Evolutionary conservation across 2,113 vertebrate species (phyloP).

Genomic region (Mixornis gularis): DNA sequence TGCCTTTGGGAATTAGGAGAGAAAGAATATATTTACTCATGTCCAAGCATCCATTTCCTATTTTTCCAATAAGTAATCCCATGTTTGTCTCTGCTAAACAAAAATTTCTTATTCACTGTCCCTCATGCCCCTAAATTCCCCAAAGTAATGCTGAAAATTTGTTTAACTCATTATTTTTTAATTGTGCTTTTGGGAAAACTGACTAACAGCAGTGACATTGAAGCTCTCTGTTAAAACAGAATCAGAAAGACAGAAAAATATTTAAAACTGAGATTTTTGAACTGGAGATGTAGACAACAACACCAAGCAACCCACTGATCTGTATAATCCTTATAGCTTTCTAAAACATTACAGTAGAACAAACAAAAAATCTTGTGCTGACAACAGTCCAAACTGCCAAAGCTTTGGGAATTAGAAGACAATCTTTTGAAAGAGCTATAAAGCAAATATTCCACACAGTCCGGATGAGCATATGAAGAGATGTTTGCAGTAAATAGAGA

Average conservation of each 20-base stretch:
- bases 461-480: background rate
- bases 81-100: background rate
- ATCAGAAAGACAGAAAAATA: background rate
- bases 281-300: background rate
- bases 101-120: background rate
- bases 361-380: background rate
- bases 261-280: background rate
- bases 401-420: background rate
- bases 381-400: background rate
- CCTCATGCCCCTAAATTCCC: background rate
- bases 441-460: background rate
- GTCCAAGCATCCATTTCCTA: background rate
- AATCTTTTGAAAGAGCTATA: background rate
- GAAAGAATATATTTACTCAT: background rate
- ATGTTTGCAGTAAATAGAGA: background rate
- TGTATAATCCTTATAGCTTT: background rate
- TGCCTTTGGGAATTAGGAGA: background rate
- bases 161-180: background rate
- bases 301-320: background rate
- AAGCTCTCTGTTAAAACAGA: background rate
- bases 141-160: background rate
- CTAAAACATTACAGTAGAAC: background rate
- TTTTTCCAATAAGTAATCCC: slow-evolving; percentile 17
- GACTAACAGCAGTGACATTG: background rate
- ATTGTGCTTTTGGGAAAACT: background rate